phyloP scores from a whole-genome alignment of 2,888 invertebrate species.

The Parnassius glacialis region DNA sequence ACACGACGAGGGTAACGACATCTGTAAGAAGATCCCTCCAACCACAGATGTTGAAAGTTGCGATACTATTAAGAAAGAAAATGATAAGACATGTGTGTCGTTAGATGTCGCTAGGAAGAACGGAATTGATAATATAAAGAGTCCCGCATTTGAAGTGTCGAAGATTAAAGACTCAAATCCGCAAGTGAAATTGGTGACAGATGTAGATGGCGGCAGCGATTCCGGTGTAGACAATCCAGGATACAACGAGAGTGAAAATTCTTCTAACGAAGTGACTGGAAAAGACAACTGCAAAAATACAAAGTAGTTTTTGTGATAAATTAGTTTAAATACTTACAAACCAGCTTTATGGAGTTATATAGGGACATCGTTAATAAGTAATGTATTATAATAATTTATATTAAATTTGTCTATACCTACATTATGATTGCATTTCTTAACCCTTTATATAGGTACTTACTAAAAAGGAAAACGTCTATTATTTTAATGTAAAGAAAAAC shows the following conservation, averaged over 20 bases:
- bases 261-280: conserved; percentile 2
- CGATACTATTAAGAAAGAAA: conserved; percentile 45
- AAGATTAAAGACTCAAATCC: conserved; percentile 32
- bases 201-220: conserved; percentile 72
- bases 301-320: conserved; percentile 39
- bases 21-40: conserved; percentile 79
- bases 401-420: conserved; percentile 26
- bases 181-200: conserved; percentile 46
- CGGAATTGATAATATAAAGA: conserved; percentile 36
- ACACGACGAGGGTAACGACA: conserved; percentile 76
- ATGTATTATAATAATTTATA: conserved; percentile 27
- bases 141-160: conserved; percentile 33
- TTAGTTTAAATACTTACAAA: conserved; percentile 34
- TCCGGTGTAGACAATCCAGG: conserved; percentile 74
- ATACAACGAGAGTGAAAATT: conserved; percentile 57
- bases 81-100: conserved; percentile 40
- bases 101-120: conserved; percentile 55
- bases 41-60: conserved; percentile 56
- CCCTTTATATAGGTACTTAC: no score
- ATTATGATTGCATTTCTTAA: neutral
- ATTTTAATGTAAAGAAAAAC: no score
- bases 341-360: conserved; percentile 30
- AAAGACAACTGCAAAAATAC: conserved; percentile 48
- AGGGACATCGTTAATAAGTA: conserved; percentile 19
- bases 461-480: no score